Evolutionary conservation across 2,113 vertebrate genomes (phyloP).

Genomic region (Electrona antarctica): DNA sequence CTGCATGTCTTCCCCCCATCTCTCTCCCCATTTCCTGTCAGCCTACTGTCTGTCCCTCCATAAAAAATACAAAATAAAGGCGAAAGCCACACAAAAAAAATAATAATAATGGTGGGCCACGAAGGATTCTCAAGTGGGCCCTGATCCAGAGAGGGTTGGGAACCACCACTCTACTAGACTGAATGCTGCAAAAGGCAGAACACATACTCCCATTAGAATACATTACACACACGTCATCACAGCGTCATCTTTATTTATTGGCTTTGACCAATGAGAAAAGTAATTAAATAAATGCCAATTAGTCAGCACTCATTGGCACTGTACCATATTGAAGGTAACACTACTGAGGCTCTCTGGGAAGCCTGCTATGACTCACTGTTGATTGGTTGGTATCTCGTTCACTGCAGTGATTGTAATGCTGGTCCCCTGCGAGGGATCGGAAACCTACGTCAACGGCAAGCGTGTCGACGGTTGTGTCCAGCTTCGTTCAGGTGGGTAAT

Average conservation of each 20-base stretch:
- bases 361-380: conserved; percentile 8
- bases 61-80: too few species aligned
- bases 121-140: too few species aligned
- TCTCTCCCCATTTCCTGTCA: too few species aligned
- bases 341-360: not conserved
- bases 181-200: not conserved
- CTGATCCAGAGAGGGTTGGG: too few species aligned
- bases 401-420: conserved; percentile 89
- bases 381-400: conserved; percentile 16
- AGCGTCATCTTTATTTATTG: not conserved
- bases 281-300: not conserved
- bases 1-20: too few species aligned
- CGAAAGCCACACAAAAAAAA: too few species aligned
- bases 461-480: conserved; percentile 90
- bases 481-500: conserved; percentile 91
- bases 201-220: not conserved
- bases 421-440: conserved; percentile 93
- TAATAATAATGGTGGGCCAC: too few species aligned
- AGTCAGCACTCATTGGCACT: not conserved
- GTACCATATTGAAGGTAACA: not conserved
- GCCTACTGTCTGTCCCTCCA: too few species aligned
- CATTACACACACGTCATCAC: not conserved
- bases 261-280: not conserved
- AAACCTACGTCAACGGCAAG: conserved; percentile 98
- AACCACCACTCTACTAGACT: not conserved